Evolutionary conservation across 1,140 invertebrate species (phyloP), one percentile per base, ranked within the genome.

Genomic region (Zophobas morio): DNA sequence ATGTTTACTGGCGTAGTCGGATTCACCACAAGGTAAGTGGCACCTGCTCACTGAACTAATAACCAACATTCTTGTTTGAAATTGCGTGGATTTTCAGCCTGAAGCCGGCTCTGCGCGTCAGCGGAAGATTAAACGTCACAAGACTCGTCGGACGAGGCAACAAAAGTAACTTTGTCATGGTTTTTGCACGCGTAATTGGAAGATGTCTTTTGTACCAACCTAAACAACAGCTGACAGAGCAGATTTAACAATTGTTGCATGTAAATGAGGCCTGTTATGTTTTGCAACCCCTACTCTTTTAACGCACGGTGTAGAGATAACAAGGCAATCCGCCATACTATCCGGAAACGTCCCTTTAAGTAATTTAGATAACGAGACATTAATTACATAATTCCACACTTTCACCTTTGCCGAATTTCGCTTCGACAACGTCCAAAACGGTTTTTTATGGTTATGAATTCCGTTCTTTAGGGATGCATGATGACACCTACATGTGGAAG

Each of bases 171-270:
- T 66, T 66, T 66, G 39, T 66, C 60, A 66, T n/a, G 60, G 60
- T 66, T 66, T 66, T 66, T 66, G 60, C 39, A 42, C 60, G 37
- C 20, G 60, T 66, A 66, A 66, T 66, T 66, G 60, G 60, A 66
- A 39, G 60, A 66, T 66, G 60, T 66, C 60, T 66, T 20, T 66
- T 66, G 60, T 66, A 66, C 40, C 60, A 66, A 66, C 40, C 60
- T 66, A 66, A 66, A 66, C 60, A 66, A 66, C 60, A 66, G 60
- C 60, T 66, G 60, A 66, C 60, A 66, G 60, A 42, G 39, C 60
- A 46, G 60, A 66, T 66, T 66, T 66, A 66, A 66, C 60, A 66
- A 66, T 66, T 66, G 60, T 66, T 66, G 60, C 60, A 66, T 66
- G 60, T 66, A 66, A 66, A 66, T 66, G 60, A 66, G 60, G 60